Percentiles rank a stretch among this genome's conserved stretches.
These are phyloP conservation scores for Rhineura floridana DNA, from an alignment of 2,113 vertebrate species.

Conservation along the genomic window DNA sequence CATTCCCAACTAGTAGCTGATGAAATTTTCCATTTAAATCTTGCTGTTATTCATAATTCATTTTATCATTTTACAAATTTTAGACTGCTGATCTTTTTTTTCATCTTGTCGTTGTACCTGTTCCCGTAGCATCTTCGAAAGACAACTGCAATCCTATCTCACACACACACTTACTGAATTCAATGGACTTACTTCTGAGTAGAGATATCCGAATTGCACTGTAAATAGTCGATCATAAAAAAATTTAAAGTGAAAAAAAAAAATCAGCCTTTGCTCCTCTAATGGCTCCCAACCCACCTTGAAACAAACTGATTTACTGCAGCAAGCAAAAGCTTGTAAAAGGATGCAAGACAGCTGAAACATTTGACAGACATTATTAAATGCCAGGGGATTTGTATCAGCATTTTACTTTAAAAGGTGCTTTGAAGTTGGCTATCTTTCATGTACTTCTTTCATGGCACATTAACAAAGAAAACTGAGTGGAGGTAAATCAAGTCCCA, in stretches of 20 bases:
- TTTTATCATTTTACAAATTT: neutral
- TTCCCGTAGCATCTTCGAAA: neutral
- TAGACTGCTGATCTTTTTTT: neutral
- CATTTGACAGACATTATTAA: conserved; percentile 82
- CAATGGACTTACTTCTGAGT: neutral
- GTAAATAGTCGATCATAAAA: neutral
- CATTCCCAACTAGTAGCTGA: neutral
- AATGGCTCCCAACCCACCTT: conserved; percentile 50
- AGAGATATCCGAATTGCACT: neutral
- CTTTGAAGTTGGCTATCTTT: conserved; percentile 82
- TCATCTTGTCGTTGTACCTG: no score
- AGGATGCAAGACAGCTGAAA: conserved; percentile 81
- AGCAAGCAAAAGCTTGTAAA: conserved; percentile 82
- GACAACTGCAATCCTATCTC: neutral
- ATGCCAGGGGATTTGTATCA: conserved; percentile 81
- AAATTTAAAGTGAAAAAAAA: conserved; percentile 46
- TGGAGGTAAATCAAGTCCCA: conserved; percentile 80
- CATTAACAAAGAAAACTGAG: conserved; percentile 83
- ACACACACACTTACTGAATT: neutral
- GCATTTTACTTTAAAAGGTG: conserved; percentile 81
- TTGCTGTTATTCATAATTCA: neutral
- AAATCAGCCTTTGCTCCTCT: conserved; percentile 27
- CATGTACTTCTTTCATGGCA: conserved; percentile 84
- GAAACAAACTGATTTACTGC: conserved; percentile 76
- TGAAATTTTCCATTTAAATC: neutral